Evolutionary conservation across 2,888 invertebrate species (phyloP), one percentile per base, ranked within the genome.

Genomic region (Pemphredon lugubris): DNA sequence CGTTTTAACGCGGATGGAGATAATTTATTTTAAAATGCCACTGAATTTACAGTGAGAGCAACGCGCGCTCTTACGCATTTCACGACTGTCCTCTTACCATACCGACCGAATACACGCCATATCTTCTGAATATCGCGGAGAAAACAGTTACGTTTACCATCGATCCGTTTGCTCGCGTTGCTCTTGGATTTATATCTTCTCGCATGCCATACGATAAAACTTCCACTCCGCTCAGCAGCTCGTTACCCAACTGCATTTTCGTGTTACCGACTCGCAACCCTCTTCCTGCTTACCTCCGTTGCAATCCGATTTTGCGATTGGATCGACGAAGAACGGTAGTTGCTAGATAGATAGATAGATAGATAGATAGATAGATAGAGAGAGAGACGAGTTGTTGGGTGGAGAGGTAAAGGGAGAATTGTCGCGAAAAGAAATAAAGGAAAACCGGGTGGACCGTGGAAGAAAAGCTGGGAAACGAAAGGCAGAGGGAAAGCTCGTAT

Each of bases 261-360:
- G 51, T 68, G 61, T 58, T 42, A 21, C 51, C 37, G 14, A 42
- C 26, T 20, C 5, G 30, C 18, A 42, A 20, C 37, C 23, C 7
- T 16, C 13, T 11, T 4, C 39, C 39, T 30, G 20, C 34, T 20
- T 57, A 7, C 32, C 54, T 44, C 50, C 32, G 18, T 18, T 40
- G 60, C 71, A 61, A 74, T 76, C 66, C 61, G 77, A 76, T 74
- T 63, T 67, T 32, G 53, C 57, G 69, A 70, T 61, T 65, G 68
- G 59, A 72, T 64, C 63, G 68, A 61, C 61, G 50, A 67, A 45
- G 42, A 64, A 60, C 58, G 48, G 63, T 20, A 47, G 54, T 70
- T 66, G 42, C 61, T 44, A 13, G 32, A 45, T 37, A 37, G 44
- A 58, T n/a, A n/a, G n/a, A n/a, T n/a, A n/a, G n/a, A n/a, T n/a